A percentile compares a stretch with the other conserved stretches of the same genome.
These are phyloP conservation scores for Germaria angustata DNA, from an alignment of 2,888 invertebrate genomes.

Conservation along the genomic window DNA sequence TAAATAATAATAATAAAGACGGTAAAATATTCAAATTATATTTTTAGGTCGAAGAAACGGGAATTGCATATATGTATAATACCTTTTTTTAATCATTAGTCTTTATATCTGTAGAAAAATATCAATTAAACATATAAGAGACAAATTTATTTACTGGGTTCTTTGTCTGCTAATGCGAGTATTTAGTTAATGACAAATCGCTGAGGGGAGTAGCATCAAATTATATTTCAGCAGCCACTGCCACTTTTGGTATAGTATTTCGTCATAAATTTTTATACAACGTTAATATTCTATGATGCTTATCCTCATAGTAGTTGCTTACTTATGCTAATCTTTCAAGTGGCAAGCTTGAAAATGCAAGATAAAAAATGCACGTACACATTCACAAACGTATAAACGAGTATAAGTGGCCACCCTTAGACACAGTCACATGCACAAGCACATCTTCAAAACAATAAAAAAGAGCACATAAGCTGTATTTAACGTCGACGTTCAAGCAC, in stretches of 20 bases:
- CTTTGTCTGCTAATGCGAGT: neutral
- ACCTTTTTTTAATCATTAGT: too few relatives aligned
- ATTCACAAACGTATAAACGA: neutral
- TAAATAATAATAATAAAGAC: too few relatives aligned
- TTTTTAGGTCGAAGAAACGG: too few relatives aligned
- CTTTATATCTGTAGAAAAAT: too few relatives aligned
- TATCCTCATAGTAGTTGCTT: conserved; percentile 62
- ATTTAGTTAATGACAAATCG: conserved; percentile 39
- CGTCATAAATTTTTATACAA: conserved; percentile 16
- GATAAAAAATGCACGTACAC: neutral
- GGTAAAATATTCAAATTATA: too few relatives aligned
- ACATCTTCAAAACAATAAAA: neutral
- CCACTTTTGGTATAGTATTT: conserved; percentile 13
- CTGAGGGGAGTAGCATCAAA: conserved; percentile 3
- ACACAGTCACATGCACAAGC: conserved; percentile 18
- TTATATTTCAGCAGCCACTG: conserved; percentile 4
- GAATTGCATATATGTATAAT: too few relatives aligned
- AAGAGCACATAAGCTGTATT: conserved; percentile 16
- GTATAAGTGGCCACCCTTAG: conserved; percentile 63
- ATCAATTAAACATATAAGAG: too few relatives aligned
- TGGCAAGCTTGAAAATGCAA: conserved; percentile 68
- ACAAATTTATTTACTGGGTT: conserved; percentile 22
- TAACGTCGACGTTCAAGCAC: conserved; percentile 2
- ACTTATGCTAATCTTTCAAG: conserved; percentile 77
- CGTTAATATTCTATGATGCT: conserved; percentile 55